A percentile compares a stretch with the other conserved stretches of the same genome.
phyloP scores from a whole-genome alignment of 2,888 invertebrate species.

The Dryocosmus kuriphilus region DNA sequence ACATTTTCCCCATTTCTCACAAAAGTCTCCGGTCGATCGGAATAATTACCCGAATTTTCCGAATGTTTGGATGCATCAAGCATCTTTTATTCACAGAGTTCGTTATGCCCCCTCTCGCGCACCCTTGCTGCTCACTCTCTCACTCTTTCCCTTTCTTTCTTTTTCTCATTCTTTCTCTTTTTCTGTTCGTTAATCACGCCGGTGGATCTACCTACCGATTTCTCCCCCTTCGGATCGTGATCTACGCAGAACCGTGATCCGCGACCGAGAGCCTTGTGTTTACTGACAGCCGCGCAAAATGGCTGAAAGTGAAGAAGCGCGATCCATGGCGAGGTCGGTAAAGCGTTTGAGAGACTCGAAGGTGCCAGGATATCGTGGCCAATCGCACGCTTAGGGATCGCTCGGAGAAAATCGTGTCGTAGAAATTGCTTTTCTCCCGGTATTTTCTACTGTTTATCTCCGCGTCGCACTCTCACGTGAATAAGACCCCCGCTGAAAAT shows the following conservation, averaged over 20 bases:
- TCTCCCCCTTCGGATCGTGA: constrained; percentile 53
- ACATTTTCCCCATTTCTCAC: background rate
- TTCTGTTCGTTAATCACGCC: constrained; percentile 64
- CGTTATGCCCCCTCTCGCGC: constrained; percentile 60
- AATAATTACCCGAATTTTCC: constrained; percentile 32
- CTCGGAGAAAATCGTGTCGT: constrained; percentile 32
- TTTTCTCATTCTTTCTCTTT: constrained; percentile 44
- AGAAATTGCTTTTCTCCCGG: constrained; percentile 19
- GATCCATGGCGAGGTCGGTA: constrained; percentile 33
- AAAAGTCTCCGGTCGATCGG: constrained; percentile 21
- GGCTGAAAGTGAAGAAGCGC: constrained; percentile 48
- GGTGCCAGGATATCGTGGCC: constrained; percentile 8
- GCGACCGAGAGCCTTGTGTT: constrained; percentile 58
- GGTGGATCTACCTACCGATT: constrained; percentile 64
- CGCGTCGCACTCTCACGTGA: constrained; percentile 9
- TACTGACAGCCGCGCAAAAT: constrained; percentile 58
- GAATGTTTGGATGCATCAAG: background rate
- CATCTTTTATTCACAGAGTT: constrained; percentile 47
- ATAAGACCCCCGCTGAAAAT: background rate
- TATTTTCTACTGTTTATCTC: constrained; percentile 17
- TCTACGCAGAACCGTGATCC: constrained; percentile 58
- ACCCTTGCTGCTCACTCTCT: constrained; percentile 49
- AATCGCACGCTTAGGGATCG: constrained; percentile 18
- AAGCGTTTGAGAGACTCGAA: constrained; percentile 20
- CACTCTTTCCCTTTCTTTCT: constrained; percentile 50